These are phyloP conservation scores for Tachyglossus aculeatus DNA, from an alignment of 2,797 vertebrate genomes.

Conservation along the genomic window DNA sequence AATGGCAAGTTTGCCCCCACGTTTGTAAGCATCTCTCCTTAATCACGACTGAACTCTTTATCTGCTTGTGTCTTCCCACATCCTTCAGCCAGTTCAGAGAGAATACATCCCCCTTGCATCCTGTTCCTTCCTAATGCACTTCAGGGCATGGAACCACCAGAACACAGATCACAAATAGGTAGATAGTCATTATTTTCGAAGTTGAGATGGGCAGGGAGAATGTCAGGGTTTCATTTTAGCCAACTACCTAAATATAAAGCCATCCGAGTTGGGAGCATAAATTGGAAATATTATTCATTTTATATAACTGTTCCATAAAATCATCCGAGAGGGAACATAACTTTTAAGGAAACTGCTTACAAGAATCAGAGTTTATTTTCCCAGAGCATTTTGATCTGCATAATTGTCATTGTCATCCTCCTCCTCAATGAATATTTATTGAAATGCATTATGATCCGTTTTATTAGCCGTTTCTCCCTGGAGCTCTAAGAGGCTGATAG, in stretches of 20 bases:
- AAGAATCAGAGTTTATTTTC: conserved; percentile 6
- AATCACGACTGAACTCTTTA: no score
- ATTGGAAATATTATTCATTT: neutral
- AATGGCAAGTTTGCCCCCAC: no score
- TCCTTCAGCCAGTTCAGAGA: no score
- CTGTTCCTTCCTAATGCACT: no score
- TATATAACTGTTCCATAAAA: neutral
- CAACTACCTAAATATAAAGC: neutral
- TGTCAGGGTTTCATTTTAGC: neutral
- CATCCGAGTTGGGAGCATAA: neutral
- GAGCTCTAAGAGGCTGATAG: neutral
- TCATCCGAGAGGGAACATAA: neutral
- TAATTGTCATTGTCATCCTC: neutral
- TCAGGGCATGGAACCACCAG: neutral
- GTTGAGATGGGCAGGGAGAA: neutral
- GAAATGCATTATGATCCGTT: neutral
- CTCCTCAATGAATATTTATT: neutral
- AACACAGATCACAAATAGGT: neutral
- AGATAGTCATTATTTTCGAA: neutral
- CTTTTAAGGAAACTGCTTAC: neutral
- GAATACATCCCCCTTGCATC: neutral
- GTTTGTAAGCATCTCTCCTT: no score
- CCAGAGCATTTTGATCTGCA: neutral
- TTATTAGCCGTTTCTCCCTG: neutral
- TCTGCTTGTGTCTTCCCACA: no score